Base-by-base conservation (phyloP, 2,113 vertebrate genomes). In the Tetraodon nigroviridis region DNA sequence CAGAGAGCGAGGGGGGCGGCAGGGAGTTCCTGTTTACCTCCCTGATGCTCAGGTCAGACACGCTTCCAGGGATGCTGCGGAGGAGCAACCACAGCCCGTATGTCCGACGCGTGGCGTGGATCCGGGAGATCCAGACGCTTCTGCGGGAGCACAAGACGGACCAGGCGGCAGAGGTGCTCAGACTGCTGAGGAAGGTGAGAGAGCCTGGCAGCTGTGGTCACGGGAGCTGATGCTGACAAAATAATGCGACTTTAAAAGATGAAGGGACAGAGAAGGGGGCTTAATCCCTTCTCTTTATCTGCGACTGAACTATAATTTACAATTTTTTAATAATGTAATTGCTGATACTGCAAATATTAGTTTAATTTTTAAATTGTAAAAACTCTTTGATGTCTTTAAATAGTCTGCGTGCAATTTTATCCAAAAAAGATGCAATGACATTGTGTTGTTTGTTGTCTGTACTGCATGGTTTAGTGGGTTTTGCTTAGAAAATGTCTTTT, bases 171-270 rank as follows among this genome's bases (percentile, higher is more conserved):
- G 91, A 90, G 63, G 85, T 93, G 70, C 90, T 95, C 69, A 73
- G 86, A 72, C 76, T 93, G 78, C 91, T 95, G 0, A 79, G 93
- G 37, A 93, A 94, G 93, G 93, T 92, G 70, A 83, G 42, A 1
- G 5, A 32, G n/a, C 6, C n/a, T 19, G 16, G 46, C n/a, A 11
- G 46, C n/a, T 20, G 1, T 10, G 10, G 19, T 18, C n/a, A 46
- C 42, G 2, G 16, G 45, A 47, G 6, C 2, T 16, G 45, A 18
- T 47, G 45, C 14, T n/a, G 42, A 6, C 42, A 13, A 44, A 17
- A 44, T 15, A 14, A 17, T 44, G 42, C 42, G 42, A 27, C 7
- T 27, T 27, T 6, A 27, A 6, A 27, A 27, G 24, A 27, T 27
- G 24, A 27, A 27, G 24, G 24, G 24, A 27, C 3, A 27, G 24